phyloP scores from a whole-genome alignment of 2,113 vertebrate genomes.

The Paradoxurus hermaphroditus region DNA sequence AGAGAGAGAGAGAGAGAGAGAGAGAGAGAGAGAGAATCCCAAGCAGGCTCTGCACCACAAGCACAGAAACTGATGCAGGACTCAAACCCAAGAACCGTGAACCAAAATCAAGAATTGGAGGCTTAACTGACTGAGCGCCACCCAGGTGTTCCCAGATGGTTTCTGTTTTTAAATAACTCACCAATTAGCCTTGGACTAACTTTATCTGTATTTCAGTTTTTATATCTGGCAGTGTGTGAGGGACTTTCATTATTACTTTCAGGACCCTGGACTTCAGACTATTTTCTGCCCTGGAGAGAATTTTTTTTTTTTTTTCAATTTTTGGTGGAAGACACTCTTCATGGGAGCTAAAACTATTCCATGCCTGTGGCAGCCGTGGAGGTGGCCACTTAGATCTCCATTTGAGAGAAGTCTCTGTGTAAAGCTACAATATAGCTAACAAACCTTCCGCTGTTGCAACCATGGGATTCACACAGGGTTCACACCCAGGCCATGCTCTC shows the following conservation, averaged over 20 bases:
- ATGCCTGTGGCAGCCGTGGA: rapidly evolving
- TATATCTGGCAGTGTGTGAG: background rate
- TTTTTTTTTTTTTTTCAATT: background rate
- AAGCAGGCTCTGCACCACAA: too few relatives aligned
- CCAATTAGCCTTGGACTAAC: background rate
- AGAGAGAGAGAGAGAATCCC: too few relatives aligned
- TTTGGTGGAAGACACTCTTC: background rate
- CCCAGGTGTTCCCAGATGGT: too few relatives aligned
- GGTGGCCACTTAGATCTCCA: rapidly evolving
- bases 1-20: too few relatives aligned
- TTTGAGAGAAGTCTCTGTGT: rapidly evolving
- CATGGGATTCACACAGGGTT: rapidly evolving
- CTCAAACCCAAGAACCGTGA: too few relatives aligned
- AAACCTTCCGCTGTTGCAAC: background rate
- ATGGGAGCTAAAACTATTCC: background rate
- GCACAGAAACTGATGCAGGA: too few relatives aligned
- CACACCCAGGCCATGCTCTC: background rate
- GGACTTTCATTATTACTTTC: background rate
- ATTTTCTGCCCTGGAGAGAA: background rate
- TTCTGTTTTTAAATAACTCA: background rate
- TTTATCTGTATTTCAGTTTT: background rate
- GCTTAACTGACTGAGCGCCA: too few relatives aligned
- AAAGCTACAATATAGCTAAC: rapidly evolving
- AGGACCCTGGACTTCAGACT: background rate
- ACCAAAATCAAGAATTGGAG: too few relatives aligned